Evolutionary conservation across 2,888 invertebrate species (phyloP), one percentile per base, ranked within the genome.

Genomic region (Noctua pronuba): DNA sequence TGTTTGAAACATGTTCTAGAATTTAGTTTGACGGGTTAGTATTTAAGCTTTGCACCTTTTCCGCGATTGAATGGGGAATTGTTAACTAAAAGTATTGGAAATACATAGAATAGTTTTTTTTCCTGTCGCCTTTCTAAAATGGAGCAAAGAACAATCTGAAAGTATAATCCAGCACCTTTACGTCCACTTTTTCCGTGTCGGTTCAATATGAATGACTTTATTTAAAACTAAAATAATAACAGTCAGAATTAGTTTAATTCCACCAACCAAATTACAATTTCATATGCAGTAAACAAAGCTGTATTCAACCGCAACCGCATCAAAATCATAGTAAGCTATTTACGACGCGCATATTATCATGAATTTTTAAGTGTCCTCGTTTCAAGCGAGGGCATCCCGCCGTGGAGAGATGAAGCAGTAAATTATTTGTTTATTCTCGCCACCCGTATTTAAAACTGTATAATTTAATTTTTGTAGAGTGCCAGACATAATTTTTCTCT

Each of bases 381-480:
- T 90, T 73, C 83, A 79, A 62, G 69, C 82, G 84, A 77, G 74
- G 74, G 64, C 78, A 80, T 73, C 72, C 68, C 75, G 68, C 75
- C 75, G 81, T 74, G 77, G 74, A 88, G 77, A 89, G 84, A 88
- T 88, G 88, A 85, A 87, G 84, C 79, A 88, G 84, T 90, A 89
- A 90, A 92, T 91, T 88, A 89, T 90, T 90, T 90, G 89, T 90
- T 88, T 82, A 86, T 85, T 81, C 84, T 66, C 71, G 82, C 87
- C 88, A 89, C 85, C 82, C 88, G 84, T 90, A 89, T 91, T 91
- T 91, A 91, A 91, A 92, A 92, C 88, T 90, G 87, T 89, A 90
- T 90, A 88, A 90, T 92, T 91, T 91, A 88, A 92, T 92, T 92
- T 92, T 92, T 92, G 90, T 90, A 87, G 91, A 92, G 91, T 89